Evolutionary conservation across 1,140 invertebrate genomes (phyloP), one percentile per base, ranked within the genome.

Genomic region (Chlorops oryzae): DNA sequence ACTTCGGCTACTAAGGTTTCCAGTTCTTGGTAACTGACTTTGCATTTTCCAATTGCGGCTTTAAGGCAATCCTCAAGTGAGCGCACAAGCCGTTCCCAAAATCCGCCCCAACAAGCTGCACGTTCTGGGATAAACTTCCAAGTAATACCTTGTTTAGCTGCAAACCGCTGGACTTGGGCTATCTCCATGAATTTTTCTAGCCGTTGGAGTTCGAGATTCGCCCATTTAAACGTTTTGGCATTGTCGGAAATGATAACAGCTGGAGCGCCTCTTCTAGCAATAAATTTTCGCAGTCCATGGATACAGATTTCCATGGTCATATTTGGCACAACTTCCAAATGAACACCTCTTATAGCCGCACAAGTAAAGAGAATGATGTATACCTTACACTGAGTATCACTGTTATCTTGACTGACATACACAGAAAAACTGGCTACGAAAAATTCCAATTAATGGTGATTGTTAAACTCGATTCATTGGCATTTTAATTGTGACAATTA

Each of bases 161-260:
- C 13, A 35, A 35, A 35, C 34, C 34, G 13, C 18, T 35, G 34
- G 18, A 35, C 18, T 13, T 15, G 5, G n/a, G n/a, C 34, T 10
- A 15, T 17, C n/a, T 35, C 34, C 34, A 13, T 15, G 10, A 35
- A 35, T 15, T 17, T 15, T 13, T 20, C 17, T 4, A 21, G 21
- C 13, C 21, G 12, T 12, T 13, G 17, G 5, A 22, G 13, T n/a
- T 41, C 39, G 4, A 41, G 17, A n/a, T 13, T 13, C 18, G 39
- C 39, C 22, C 39, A 12, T 41, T 18, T 41, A 46, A 72, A 73
- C 50, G 66, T 73, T 9, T 51, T 63, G 4, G 62, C 73, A 46
- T 75, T 74, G 45, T 75, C 69, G 41, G 58, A 70, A 38, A 65
- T 74, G 6, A 77, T 62, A 2, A 58, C 57, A 2, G 21, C 20